A percentile compares a stretch with the other conserved stretches of the same genome.
phyloP scores from a whole-genome alignment of 2,113 vertebrate genomes.

The Speoplatyrhinus poulsoni region DNA sequence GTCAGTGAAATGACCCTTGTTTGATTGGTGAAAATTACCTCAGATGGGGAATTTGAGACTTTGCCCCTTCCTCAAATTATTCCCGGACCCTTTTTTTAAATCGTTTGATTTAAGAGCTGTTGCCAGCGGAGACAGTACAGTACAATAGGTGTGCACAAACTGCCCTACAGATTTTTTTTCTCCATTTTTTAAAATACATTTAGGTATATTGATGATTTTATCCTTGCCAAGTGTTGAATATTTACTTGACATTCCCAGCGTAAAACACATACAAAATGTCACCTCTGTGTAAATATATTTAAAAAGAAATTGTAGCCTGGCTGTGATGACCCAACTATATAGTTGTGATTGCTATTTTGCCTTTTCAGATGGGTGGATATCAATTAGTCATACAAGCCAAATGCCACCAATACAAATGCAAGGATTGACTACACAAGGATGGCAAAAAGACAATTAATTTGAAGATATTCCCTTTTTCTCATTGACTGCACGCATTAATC shows the following conservation, averaged over 20 bases:
- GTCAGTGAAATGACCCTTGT: slow-evolving; percentile 4
- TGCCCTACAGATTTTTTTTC: slow-evolving; percentile 4
- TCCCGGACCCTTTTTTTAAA: slow-evolving; percentile 10
- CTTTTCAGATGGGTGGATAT: slow-evolving; percentile 1
- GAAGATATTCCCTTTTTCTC: too few relatives aligned
- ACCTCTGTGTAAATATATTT: background rate
- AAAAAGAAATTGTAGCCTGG: slow-evolving; percentile 17
- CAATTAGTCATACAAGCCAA: background rate
- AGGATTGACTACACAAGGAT: slow-evolving; percentile 14
- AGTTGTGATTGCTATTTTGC: slow-evolving; percentile 12
- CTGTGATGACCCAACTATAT: background rate
- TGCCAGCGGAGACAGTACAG: slow-evolving; percentile 29
- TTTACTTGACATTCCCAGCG: background rate
- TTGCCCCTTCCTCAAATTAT: slow-evolving; percentile 22
- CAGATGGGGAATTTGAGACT: slow-evolving; percentile 37
- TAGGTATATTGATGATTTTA: background rate
- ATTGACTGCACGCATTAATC: too few relatives aligned
- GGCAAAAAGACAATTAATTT: too few relatives aligned
- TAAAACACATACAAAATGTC: background rate
- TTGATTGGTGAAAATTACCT: slow-evolving; percentile 49
- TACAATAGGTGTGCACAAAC: slow-evolving; percentile 1
- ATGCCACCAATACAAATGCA: slow-evolving; percentile 4
- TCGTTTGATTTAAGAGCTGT: background rate
- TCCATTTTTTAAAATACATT: slow-evolving; percentile 4
- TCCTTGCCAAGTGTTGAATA: background rate